These are phyloP conservation scores for Entomobrya multifasciata DNA, from an alignment of 2,888 invertebrate species.

Conservation along the genomic window DNA sequence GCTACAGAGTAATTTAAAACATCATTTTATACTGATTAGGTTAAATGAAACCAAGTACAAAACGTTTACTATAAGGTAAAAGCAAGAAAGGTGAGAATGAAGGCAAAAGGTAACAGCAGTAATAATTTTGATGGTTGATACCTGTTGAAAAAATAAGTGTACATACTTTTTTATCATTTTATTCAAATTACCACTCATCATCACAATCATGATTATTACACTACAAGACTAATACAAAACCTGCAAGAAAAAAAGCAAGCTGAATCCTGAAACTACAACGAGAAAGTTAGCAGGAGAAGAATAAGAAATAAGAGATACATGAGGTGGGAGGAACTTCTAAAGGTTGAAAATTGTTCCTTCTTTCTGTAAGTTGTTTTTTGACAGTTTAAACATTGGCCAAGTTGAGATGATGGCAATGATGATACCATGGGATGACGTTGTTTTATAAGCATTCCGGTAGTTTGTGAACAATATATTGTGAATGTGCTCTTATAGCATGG, in stretches of 20 bases:
- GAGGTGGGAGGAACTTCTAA: slow-evolving; percentile 64
- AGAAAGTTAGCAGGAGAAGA: background rate
- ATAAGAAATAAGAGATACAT: slow-evolving; percentile 47
- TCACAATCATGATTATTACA: background rate
- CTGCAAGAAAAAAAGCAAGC: background rate
- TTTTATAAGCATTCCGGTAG: background rate
- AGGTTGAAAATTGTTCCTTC: slow-evolving; percentile 52
- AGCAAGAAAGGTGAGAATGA: slow-evolving; percentile 7
- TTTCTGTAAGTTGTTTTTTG: slow-evolving; percentile 44
- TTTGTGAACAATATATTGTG: background rate
- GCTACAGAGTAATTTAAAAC: slow-evolving; percentile 4
- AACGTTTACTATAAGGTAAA: slow-evolving; percentile 16
- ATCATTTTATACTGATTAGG: slow-evolving; percentile 37
- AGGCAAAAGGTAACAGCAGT: slow-evolving; percentile 41
- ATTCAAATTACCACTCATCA: slow-evolving; percentile 48
- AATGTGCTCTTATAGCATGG: background rate
- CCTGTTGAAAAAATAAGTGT: slow-evolving; percentile 35
- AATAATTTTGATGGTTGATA: slow-evolving; percentile 45
- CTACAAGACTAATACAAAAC: background rate
- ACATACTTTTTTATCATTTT: slow-evolving; percentile 46
- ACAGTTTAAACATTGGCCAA: slow-evolving; percentile 50
- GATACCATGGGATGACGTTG: background rate
- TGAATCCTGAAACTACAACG: slow-evolving; percentile 33
- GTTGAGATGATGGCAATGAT: slow-evolving; percentile 19
- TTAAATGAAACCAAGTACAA: slow-evolving; percentile 16